Percentiles rank a stretch among this genome's conserved stretches.
Conservation (phyloP, 2,113 vertebrate species). For the Nibea coibor region DNA sequence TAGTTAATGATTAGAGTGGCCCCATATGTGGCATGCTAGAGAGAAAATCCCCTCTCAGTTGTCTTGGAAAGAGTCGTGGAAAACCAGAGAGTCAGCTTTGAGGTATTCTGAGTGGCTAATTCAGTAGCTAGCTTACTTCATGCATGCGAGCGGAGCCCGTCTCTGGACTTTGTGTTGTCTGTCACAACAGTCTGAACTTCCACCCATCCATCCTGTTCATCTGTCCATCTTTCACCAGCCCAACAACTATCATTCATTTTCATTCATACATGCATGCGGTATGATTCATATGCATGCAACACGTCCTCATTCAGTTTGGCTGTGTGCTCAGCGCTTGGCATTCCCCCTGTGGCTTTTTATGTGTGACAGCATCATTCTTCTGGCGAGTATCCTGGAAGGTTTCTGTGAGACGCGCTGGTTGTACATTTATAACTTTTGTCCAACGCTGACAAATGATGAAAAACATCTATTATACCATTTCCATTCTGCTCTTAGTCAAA, state of each 20-base stretch:
- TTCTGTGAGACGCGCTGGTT: neutral
- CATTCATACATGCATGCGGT: conserved; percentile 20
- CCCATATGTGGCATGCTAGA: too few relatives aligned
- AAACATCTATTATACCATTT: neutral
- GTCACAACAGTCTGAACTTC: neutral
- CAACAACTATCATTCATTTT: conserved; percentile 11
- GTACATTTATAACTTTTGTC: conserved; percentile 19
- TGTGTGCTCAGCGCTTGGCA: neutral
- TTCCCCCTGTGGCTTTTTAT: conserved; percentile 1
- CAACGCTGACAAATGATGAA: neutral
- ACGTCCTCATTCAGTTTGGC: conserved; percentile 15
- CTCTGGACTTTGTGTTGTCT: neutral
- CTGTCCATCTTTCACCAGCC: neutral
- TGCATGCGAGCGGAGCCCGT: neutral
- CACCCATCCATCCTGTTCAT: neutral
- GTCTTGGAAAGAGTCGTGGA: neutral
- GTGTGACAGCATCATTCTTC: conserved; percentile 26
- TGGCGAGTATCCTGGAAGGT: conserved; percentile 1
- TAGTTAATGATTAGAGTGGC: too few relatives aligned
- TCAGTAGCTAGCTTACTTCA: too few relatives aligned
- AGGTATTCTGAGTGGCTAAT: neutral
- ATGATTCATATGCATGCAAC: conserved; percentile 42
- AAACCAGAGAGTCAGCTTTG: neutral
- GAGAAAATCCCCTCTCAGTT: too few relatives aligned
- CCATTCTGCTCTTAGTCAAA: neutral